A percentile compares a stretch with the other conserved stretches of the same genome.
Evolutionary conservation across 2,888 invertebrate genomes (phyloP).

Genomic region (Lochmaea crataegi): DNA sequence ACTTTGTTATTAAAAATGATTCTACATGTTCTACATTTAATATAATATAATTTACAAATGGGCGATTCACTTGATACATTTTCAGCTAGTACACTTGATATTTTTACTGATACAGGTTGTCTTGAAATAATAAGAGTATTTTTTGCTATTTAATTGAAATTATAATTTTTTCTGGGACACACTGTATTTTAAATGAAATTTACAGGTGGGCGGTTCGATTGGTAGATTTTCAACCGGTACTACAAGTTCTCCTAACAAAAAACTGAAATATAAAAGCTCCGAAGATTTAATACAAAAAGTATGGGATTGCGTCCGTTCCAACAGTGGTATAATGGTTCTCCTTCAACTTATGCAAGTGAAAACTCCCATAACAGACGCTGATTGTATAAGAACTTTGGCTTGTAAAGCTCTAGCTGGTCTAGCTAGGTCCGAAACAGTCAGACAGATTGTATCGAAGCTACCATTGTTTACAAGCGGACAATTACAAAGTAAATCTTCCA

Average conservation of each 20-base stretch:
- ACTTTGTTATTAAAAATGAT: not conserved
- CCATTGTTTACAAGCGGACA: conserved; percentile 94
- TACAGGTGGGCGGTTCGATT: conserved; percentile 65
- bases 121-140: no score
- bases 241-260: conserved; percentile 71
- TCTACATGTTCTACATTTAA: no score
- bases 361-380: conserved; percentile 96
- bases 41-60: no score
- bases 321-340: conserved; percentile 96
- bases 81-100: no score
- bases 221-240: conserved; percentile 65
- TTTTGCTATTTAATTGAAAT: no score
- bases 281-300: conserved; percentile 92
- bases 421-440: conserved; percentile 91
- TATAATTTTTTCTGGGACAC: no score
- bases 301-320: conserved; percentile 93
- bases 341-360: conserved; percentile 90
- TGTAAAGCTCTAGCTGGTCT: conserved; percentile 93
- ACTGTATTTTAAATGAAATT: conserved; percentile 1
- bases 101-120: no score
- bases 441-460: conserved; percentile 95
- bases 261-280: conserved; percentile 73
- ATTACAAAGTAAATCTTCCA: conserved; percentile 76
- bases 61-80: no score
- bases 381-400: conserved; percentile 91